These are phyloP conservation scores for Limenitis camilla DNA, from an alignment of 2,888 invertebrate species.

Conservation along the genomic window DNA sequence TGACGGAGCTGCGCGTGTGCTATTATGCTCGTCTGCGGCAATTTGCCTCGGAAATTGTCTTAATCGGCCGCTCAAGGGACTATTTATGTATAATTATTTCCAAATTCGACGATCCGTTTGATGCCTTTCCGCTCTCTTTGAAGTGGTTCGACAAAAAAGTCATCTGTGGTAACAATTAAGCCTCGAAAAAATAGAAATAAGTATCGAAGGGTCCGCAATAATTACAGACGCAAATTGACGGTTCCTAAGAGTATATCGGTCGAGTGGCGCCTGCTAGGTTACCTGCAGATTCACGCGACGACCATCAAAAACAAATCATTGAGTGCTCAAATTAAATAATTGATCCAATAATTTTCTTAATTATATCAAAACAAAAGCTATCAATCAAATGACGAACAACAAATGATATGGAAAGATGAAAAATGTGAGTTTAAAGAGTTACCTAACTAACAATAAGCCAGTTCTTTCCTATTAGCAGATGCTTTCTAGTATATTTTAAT, in stretches of 20 bases:
- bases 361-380: neutral
- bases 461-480: too few relatives aligned
- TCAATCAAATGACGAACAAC: too few relatives aligned
- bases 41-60: constrained; percentile 75
- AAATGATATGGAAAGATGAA: too few relatives aligned
- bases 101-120: constrained; percentile 74
- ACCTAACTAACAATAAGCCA: too few relatives aligned
- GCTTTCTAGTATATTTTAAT: too few relatives aligned
- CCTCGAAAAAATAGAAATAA: constrained; percentile 71
- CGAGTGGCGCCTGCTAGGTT: constrained; percentile 64
- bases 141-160: constrained; percentile 74
- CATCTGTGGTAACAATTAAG: constrained; percentile 75
- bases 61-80: constrained; percentile 76
- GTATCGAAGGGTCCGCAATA: constrained; percentile 75
- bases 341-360: neutral
- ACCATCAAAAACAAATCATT: constrained; percentile 9
- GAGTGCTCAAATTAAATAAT: constrained; percentile 5
- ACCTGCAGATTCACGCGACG: constrained; percentile 62
- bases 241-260: constrained; percentile 61
- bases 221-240: constrained; percentile 73
- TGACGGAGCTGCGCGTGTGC: constrained; percentile 69
- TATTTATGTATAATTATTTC: constrained; percentile 76
- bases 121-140: constrained; percentile 75
- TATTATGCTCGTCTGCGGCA: constrained; percentile 75
- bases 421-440: too few relatives aligned